Evolutionary conservation across 2,888 invertebrate species (phyloP).

Genomic region (Alsophila aescularia): DNA sequence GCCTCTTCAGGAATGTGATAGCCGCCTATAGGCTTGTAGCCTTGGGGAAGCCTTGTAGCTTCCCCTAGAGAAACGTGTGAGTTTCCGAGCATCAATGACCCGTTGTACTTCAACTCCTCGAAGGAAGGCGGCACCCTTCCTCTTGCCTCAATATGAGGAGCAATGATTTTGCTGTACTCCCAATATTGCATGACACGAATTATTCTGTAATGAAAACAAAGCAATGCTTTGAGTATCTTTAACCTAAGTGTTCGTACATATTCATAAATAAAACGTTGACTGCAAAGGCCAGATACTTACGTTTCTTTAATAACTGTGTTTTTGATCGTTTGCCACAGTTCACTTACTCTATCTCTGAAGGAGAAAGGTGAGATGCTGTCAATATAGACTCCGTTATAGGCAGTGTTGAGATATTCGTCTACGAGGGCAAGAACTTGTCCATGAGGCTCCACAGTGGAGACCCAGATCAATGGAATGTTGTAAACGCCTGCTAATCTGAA

Average conservation of each 20-base stretch:
- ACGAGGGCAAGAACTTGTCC: conserved; percentile 52
- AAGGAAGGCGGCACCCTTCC: conserved; percentile 50
- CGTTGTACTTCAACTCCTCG: conserved; percentile 53
- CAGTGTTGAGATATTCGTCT: conserved; percentile 58
- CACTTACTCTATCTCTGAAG: conserved; percentile 52
- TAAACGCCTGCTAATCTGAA: conserved; percentile 55
- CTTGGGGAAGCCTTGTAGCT: conserved; percentile 54
- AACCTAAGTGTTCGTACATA: too few species aligned
- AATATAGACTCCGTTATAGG: conserved; percentile 47
- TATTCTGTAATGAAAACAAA: conserved; percentile 8
- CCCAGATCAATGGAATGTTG: conserved; percentile 55
- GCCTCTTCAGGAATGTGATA: conserved; percentile 59
- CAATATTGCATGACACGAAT: conserved; percentile 22
- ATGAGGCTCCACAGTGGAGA: conserved; percentile 55
- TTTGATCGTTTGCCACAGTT: conserved; percentile 43
- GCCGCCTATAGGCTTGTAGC: conserved; percentile 59
- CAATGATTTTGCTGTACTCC: conserved; percentile 32
- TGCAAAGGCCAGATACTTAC: conserved; percentile 37
- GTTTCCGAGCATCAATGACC: conserved; percentile 58
- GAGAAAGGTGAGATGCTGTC: conserved; percentile 49
- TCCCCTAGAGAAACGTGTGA: conserved; percentile 57
- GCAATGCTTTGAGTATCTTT: neutral
- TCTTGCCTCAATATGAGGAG: conserved; percentile 44
- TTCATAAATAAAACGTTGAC: too few species aligned
- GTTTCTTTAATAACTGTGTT: conserved; percentile 18